phyloP scores from a whole-genome alignment of 2,888 invertebrate species.

The Drosophila diplacantha region DNA sequence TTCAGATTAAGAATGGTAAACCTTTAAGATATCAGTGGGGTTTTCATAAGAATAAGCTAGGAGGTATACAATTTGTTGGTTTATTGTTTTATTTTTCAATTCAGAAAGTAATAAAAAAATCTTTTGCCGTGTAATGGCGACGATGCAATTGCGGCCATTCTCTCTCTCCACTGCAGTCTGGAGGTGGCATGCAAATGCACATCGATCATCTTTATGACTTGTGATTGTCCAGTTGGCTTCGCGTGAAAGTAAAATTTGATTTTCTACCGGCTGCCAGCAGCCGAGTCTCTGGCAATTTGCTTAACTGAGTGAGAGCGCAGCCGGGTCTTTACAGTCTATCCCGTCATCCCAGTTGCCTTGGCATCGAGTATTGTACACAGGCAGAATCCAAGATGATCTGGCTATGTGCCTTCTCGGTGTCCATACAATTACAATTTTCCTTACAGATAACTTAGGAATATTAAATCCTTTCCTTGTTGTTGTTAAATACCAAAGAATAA shows the following conservation, averaged over 20 bases:
- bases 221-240: slow-evolving; percentile 57
- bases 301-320: slow-evolving; percentile 56
- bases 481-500: neutral
- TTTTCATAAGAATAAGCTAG: neutral
- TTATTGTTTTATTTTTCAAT: neutral
- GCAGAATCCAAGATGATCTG: neutral
- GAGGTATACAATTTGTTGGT: neutral
- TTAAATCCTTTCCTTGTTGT: no score
- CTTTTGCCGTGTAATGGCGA: slow-evolving; percentile 8
- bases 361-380: neutral
- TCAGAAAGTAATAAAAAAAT: neutral
- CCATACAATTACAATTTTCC: neutral
- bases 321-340: slow-evolving; percentile 6
- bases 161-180: slow-evolving; percentile 21
- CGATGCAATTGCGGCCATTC: slow-evolving; percentile 57
- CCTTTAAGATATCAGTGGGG: neutral
- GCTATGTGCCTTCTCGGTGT: no score
- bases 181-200: slow-evolving; percentile 63
- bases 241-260: slow-evolving; percentile 68
- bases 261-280: slow-evolving; percentile 42
- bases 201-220: slow-evolving; percentile 66
- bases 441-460: neutral
- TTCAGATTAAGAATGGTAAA: no score
- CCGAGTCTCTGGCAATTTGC: slow-evolving; percentile 47
- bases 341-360: slow-evolving; percentile 13